Percentiles rank a stretch among this genome's conserved stretches.
These are phyloP conservation scores for Macrochelys suwanniensis DNA, from an alignment of 2,797 vertebrate genomes.

Conservation along the genomic window DNA sequence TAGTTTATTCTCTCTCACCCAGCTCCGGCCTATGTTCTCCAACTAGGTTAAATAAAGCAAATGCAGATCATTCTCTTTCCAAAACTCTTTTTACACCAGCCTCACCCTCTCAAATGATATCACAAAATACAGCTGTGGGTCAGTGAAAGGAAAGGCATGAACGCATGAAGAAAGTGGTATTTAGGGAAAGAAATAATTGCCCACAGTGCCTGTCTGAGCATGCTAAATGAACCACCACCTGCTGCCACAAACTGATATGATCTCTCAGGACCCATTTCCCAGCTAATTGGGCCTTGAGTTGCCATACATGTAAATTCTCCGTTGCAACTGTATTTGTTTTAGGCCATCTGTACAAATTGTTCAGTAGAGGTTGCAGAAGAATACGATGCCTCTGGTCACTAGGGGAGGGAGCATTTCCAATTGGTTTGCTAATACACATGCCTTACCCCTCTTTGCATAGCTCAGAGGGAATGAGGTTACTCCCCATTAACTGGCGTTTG, in stretches of 20 bases:
- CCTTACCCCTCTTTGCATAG: neutral
- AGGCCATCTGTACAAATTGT: constrained; percentile 24
- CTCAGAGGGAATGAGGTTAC: neutral
- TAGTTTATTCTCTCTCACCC: neutral
- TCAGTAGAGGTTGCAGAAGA: neutral
- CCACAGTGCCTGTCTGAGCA: constrained; percentile 41
- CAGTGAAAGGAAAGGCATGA: constrained; percentile 22
- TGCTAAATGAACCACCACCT: constrained; percentile 64
- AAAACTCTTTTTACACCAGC: constrained; percentile 35
- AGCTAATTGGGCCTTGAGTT: constrained; percentile 63
- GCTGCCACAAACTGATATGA: constrained; percentile 70
- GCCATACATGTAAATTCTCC: constrained; percentile 52
- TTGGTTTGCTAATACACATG: rapidly evolving
- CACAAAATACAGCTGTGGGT: neutral
- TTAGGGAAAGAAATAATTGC: constrained; percentile 71
- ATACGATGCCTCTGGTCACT: rapidly evolving
- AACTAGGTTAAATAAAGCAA: constrained; percentile 18
- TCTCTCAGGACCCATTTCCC: constrained; percentile 70
- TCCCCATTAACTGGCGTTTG: neutral
- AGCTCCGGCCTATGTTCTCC: neutral
- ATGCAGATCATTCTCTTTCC: neutral
- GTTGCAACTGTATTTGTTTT: constrained; percentile 60
- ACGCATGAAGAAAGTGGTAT: constrained; percentile 40
- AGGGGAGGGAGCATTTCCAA: neutral
- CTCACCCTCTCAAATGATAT: constrained; percentile 27